Conservation (phyloP, 1,140 invertebrate genomes). For the Camponotus floridanus region DNA sequence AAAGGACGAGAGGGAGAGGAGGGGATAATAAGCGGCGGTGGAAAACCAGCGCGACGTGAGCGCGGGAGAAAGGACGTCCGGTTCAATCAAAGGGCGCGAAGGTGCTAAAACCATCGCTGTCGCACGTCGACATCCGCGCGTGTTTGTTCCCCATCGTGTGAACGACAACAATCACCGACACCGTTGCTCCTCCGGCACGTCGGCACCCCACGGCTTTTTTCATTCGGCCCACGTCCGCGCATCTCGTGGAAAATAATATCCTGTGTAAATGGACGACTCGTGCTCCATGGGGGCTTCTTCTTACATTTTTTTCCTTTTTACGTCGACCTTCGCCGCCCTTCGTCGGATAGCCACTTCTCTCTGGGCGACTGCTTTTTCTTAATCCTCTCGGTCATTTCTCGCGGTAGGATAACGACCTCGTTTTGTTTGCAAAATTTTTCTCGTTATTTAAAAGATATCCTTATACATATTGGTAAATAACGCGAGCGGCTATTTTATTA, state of each 20-base stretch:
- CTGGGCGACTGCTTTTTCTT: slow-evolving; percentile 35
- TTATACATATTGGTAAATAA: neutral
- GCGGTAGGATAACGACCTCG: slow-evolving; percentile 73
- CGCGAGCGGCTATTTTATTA: neutral
- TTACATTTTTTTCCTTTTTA: slow-evolving; percentile 43
- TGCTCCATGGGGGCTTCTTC: neutral
- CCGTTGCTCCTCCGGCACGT: slow-evolving; percentile 7
- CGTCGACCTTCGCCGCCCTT: slow-evolving; percentile 24
- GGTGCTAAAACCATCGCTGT: slow-evolving; percentile 28
- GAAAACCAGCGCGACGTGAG: neutral
- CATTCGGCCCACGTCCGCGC: slow-evolving; percentile 58
- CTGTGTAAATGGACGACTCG: slow-evolving; percentile 60
- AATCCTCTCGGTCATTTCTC: slow-evolving; percentile 43
- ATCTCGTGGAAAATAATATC: slow-evolving; percentile 64
- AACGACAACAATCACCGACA: slow-evolving; percentile 26
- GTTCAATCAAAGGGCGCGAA: slow-evolving; percentile 27
- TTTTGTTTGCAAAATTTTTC: slow-evolving; percentile 72
- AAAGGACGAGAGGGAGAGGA: neutral
- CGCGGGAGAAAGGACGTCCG: neutral
- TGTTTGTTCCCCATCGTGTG: slow-evolving; percentile 19
- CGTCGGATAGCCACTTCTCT: too few relatives aligned
- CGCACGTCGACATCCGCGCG: neutral
- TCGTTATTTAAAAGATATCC: neutral
- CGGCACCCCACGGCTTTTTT: slow-evolving; percentile 35
- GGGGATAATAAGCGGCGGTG: slow-evolving; percentile 35